A percentile compares a stretch with the other conserved stretches of the same genome.
phyloP scores from a whole-genome alignment of 2,113 vertebrate genomes.

The Calyptommatus sinebrachiatus region DNA sequence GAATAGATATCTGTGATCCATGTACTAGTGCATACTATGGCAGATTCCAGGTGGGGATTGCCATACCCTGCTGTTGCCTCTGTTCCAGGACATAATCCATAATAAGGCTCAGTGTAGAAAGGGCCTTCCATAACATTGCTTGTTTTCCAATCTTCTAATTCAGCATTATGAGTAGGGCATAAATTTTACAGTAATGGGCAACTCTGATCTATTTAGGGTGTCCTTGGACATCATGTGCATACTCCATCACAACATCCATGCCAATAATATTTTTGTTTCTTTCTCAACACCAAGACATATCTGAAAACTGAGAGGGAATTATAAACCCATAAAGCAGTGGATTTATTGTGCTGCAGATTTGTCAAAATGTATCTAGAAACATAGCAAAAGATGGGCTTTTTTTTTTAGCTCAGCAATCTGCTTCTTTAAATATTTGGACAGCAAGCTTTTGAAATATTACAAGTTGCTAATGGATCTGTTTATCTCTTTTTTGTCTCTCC shows the following conservation, averaged over 20 bases:
- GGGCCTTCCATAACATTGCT: no score
- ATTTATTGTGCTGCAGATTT: not conserved
- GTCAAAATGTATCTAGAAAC: not conserved
- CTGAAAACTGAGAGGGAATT: no score
- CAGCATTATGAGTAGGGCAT: not conserved
- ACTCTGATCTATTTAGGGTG: not conserved
- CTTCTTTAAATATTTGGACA: not conserved
- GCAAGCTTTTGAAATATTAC: constrained; percentile 1
- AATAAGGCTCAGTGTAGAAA: no score
- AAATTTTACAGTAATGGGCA: not conserved
- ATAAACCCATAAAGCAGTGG: no score
- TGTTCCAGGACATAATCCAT: no score
- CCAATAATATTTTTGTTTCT: no score
- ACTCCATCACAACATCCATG: not conserved
- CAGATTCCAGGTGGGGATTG: no score
- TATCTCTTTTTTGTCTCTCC: constrained; percentile 48
- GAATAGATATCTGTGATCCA: no score
- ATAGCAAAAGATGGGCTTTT: not conserved
- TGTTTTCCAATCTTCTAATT: not conserved
- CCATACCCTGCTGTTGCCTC: no score
- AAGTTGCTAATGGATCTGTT: constrained; percentile 42
- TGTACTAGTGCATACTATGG: no score
- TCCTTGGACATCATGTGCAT: not conserved
- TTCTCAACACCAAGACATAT: no score
- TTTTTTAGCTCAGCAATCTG: not conserved